Conservation (phyloP, 64 coral and sea anemone species). For the Catalaphyllia jardinei region DNA sequence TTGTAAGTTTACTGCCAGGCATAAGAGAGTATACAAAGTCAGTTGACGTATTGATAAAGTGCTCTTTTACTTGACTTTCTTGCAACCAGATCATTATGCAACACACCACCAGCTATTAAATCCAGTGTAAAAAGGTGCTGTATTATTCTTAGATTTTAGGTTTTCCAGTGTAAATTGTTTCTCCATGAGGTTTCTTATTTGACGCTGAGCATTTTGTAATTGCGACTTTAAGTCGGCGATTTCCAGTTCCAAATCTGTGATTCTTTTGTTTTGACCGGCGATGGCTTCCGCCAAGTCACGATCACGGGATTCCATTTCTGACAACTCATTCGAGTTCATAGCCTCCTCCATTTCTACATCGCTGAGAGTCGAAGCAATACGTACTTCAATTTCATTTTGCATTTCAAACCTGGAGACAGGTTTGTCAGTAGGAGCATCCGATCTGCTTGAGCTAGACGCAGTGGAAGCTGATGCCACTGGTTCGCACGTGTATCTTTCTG, state of each 20-base stretch:
- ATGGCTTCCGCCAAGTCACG: slow-evolving; percentile 30
- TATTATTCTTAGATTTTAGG: too few relatives aligned
- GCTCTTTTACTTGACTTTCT: too few relatives aligned
- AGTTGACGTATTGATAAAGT: too few relatives aligned
- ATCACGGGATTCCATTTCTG: slow-evolving; percentile 8
- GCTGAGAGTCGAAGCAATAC: slow-evolving; percentile 16
- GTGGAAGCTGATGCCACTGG: slow-evolving; percentile 21
- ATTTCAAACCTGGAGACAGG: background rate
- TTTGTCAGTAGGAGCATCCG: slow-evolving; percentile 13
- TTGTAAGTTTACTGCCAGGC: too few relatives aligned
- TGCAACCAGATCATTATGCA: background rate
- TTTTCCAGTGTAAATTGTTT: too few relatives aligned
- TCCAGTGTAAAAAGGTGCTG: slow-evolving; percentile 52
- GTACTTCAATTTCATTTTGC: slow-evolving; percentile 23
- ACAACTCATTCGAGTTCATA: too few relatives aligned
- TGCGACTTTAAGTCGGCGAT: slow-evolving; percentile 10
- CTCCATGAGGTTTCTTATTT: too few relatives aligned
- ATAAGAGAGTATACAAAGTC: too few relatives aligned
- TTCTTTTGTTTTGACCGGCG: slow-evolving; percentile 31
- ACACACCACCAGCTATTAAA: slow-evolving; percentile 46
- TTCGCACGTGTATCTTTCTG: slow-evolving; percentile 27
- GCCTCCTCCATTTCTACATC: background rate
- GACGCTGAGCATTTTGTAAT: slow-evolving; percentile 31
- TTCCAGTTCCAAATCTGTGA: slow-evolving; percentile 26
- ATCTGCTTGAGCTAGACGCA: slow-evolving; percentile 3